Conservation (phyloP, 2,888 invertebrate genomes). For the Aphrophora alni region DNA sequence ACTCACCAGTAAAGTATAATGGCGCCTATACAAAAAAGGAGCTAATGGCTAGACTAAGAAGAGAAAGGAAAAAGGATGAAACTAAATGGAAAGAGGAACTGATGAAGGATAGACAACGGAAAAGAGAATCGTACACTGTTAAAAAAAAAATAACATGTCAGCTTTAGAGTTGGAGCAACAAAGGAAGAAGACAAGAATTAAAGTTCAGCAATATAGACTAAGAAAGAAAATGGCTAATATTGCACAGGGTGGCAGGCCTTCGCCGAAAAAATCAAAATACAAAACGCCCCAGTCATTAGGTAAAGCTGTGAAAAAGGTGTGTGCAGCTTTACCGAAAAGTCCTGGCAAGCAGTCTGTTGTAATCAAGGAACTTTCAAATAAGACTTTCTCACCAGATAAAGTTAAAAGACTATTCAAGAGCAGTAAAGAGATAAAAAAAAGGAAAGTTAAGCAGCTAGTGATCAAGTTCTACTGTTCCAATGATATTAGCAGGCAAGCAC, state of each 20-base stretch:
- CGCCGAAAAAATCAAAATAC: not conserved
- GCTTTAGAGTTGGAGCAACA: not conserved
- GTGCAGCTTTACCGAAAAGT: not conserved
- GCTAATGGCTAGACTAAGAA: not conserved
- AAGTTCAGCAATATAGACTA: not conserved
- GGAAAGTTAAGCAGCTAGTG: not conserved
- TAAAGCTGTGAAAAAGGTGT: not conserved
- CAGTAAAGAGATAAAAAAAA: too few species aligned
- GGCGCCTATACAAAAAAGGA: not conserved
- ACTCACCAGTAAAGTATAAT: not conserved
- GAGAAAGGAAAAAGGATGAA: not conserved
- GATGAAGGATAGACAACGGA: not conserved
- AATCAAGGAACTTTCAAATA: not conserved
- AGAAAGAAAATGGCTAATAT: not conserved
- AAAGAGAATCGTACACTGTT: not conserved
- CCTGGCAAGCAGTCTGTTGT: not conserved
- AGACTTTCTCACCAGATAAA: not conserved
- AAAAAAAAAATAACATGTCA: not conserved
- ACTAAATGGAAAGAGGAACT: not conserved
- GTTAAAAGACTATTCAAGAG: not conserved
- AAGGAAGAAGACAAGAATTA: not conserved
- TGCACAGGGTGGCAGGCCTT: not conserved
- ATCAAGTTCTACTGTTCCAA: not conserved
- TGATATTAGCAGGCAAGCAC: conserved; percentile 7
- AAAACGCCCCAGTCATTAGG: not conserved